These are phyloP conservation scores for Drosophila triauraria DNA, from an alignment of 1,140 invertebrate genomes.

Conservation along the genomic window DNA sequence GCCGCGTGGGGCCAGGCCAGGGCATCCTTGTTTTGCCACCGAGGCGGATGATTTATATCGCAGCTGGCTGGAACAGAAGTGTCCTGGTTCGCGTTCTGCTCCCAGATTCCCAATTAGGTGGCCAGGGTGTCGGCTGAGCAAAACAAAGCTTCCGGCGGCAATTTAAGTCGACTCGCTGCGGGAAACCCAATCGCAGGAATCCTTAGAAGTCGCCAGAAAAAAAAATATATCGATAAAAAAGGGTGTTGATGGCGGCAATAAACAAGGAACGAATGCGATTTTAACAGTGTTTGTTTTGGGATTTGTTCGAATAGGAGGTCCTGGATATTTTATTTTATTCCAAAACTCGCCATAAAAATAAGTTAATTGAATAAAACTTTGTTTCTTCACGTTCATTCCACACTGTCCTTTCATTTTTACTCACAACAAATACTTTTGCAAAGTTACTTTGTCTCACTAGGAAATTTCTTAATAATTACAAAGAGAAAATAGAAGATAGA, in stretches of 20 bases:
- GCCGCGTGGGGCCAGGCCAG: conserved; percentile 47
- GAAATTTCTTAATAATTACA: no score
- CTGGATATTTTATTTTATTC: no score
- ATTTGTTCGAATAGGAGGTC: neutral
- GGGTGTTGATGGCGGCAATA: conserved; percentile 27
- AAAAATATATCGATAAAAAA: conserved; percentile 22
- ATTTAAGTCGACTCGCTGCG: conserved; percentile 29
- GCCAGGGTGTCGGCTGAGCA: conserved; percentile 21
- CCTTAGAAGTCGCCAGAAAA: conserved; percentile 14
- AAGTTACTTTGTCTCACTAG: no score
- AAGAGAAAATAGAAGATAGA: no score
- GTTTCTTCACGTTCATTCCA: no score
- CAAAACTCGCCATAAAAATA: neutral
- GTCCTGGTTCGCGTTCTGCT: conserved; percentile 3
- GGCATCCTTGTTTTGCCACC: conserved; percentile 36
- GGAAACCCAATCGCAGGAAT: conserved; percentile 15
- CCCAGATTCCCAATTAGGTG: conserved; percentile 54
- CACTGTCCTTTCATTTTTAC: no score
- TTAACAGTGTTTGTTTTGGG: conserved; percentile 13
- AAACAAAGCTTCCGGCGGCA: conserved; percentile 18
- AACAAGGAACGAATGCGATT: conserved; percentile 11
- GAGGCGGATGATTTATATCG: conserved; percentile 74
- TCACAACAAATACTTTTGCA: no score
- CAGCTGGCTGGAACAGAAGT: conserved; percentile 49
- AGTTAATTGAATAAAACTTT: no score